A percentile compares a stretch with the other conserved stretches of the same genome.
Evolutionary conservation across 2,113 vertebrate genomes (phyloP).

Genomic region (Oceanodroma tethys): DNA sequence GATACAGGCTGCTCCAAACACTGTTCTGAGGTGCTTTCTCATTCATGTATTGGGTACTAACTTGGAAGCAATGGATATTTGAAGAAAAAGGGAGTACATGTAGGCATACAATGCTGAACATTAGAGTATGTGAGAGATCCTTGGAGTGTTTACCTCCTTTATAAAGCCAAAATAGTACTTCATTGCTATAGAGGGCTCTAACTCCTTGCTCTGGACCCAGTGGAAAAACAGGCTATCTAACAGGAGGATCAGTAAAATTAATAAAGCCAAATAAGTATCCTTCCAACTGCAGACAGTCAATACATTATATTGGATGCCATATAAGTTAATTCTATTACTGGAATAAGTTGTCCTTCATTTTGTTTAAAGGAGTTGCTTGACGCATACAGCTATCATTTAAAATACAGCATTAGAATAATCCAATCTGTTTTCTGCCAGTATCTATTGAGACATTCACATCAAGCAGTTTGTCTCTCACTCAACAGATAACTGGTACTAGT

Average conservation of each 20-base stretch:
- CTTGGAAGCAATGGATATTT: not conserved
- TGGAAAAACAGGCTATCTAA: not conserved
- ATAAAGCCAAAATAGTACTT: not conserved
- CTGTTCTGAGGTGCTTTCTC: not conserved
- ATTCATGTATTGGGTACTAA: not conserved
- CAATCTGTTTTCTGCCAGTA: not conserved
- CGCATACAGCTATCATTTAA: not conserved
- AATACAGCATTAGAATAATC: not conserved
- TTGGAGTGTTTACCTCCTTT: not conserved
- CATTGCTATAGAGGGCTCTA: not conserved
- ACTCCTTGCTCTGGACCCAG: not conserved
- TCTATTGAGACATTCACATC: not conserved
- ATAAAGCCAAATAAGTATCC: not conserved
- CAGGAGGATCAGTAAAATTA: not conserved
- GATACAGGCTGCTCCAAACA: not conserved
- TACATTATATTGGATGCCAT: not conserved
- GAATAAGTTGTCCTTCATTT: not conserved
- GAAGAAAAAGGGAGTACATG: not conserved
- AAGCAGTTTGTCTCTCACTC: not conserved
- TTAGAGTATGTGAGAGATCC: not conserved
- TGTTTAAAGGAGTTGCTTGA: not conserved
- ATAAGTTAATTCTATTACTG: not conserved
- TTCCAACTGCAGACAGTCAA: not conserved
- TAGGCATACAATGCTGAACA: not conserved
- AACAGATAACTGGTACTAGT: not conserved